Base-by-base conservation (phyloP, 2,797 vertebrate genomes). In the Anabas testudineus region DNA sequence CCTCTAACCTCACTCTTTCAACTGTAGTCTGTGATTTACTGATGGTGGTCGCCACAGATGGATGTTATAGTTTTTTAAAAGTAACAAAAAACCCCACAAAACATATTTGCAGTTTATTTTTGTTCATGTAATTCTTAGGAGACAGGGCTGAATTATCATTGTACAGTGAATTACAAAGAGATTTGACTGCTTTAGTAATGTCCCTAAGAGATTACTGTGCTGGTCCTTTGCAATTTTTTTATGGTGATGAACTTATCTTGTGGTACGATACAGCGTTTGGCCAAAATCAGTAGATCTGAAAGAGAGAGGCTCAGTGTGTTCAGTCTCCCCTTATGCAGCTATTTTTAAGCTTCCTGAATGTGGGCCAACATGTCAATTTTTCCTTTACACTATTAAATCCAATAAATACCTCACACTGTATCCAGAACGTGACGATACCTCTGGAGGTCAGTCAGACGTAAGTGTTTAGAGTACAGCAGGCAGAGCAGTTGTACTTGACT, bases 371-470 rank as follows among this genome's bases (percentile, higher is more conserved):
- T n/a, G 16, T 19, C 47, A 37, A 47, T 26, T 19, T 7, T 32
- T 32, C 32, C 32, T 7, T 32, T 24, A 32, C 34, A 10, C 34
- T 36, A 36, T 36, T 36, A 9, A 10, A 12, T 55, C 12, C 5
- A 30, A 22, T 45, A 56, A 56, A 65, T 22, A 19, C 41, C 30
- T 56, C 26, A 68, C 48, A 28, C 39, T 43, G 39, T n/a, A 47
- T 39, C 3, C 41, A 30, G 59, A 65, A 49, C n/a, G 13, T 62
- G 26, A 54, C 57, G 28, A 53, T 36, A 22, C 18, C 26, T 48
- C 32, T 26, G 19, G 22, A 72, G 46, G 45, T 70, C 41, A 67
- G 24, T 70, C 41, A 52, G 51, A 39, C 14, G 7, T 21, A 14
- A 67, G 15, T 39, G 18, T n/a, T 43, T 13, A 61, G 43, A 43